These are phyloP conservation scores for Macrotrachela quadricornifera DNA, from an alignment of 1,140 invertebrate species.

Conservation along the genomic window DNA sequence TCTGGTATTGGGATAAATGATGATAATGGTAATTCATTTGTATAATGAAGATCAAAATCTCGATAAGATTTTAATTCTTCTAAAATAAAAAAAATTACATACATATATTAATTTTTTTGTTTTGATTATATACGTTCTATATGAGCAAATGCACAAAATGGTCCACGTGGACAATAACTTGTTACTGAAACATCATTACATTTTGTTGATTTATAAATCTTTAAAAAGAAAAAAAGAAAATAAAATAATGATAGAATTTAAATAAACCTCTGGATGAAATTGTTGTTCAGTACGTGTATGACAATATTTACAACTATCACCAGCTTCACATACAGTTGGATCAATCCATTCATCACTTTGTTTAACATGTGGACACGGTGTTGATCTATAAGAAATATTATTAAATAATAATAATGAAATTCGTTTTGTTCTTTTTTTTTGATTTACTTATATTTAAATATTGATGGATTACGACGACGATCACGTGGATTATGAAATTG, in stretches of 20 bases:
- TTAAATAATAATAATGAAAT: no score
- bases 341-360: constrained; percentile 97
- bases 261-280: constrained; percentile 68
- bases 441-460: constrained; percentile 44
- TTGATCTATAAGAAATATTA: constrained; percentile 41
- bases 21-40: no score
- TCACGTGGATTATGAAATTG: constrained; percentile 95
- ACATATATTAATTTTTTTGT: no score
- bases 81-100: no score
- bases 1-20: no score
- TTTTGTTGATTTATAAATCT: constrained; percentile 94
- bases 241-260: not conserved
- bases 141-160: constrained; percentile 97
- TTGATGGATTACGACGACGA: constrained; percentile 60
- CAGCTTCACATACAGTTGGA: constrained; percentile 76
- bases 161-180: constrained; percentile 80
- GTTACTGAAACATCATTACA: constrained; percentile 93
- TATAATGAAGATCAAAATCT: no score
- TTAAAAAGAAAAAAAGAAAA: constrained; percentile 13
- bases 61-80: no score
- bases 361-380: constrained; percentile 92
- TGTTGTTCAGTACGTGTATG: constrained; percentile 97
- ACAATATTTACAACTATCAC: constrained; percentile 80
- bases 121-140: constrained; percentile 43
- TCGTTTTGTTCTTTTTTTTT: no score